Base-by-base conservation (phyloP, 2,888 invertebrate species). In the Metopia argyrocephala region DNA sequence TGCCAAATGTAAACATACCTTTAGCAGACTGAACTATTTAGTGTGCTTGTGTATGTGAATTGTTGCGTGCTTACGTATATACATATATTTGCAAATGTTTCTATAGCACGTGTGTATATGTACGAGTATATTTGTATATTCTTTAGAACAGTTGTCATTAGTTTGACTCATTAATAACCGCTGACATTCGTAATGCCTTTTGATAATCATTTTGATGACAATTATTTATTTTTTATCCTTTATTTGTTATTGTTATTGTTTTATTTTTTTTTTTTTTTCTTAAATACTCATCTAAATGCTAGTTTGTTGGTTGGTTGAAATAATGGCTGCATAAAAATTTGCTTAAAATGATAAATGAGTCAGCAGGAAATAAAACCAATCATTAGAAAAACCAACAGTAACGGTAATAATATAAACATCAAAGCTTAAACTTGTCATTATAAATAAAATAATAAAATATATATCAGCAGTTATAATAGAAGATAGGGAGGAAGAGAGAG, bases 361-460 rank as follows among this genome's bases (percentile, higher is more conserved):
- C 76, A 69, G 54, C 54, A 18, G 75, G 57, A 57, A 23, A 31
- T 31, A 31, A 7, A 7, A 38, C 56, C 76, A 65, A 78, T 70
- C 70, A 74, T 45, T 31, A 56, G 71, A 57, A 62, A 74, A 62
- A 56, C 38, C 12, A 75, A 48, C 31, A 48, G n/a, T 12, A 66
- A 64, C 12, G 18, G 21, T 45, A 65, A 59, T 28, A 50, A 59
- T 18, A 78, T 59, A 78, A 56, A 69, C 59, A 74, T 78, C 70
- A 74, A 31, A 74, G 81, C 64, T 80, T 65, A 59, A 73, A 80
- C 65, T 74, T 81, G 80, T 81, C 76, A 81, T 80, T 80, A 68
- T 50, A 81, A 76, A 73, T 74, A 69, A 61, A 52, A 75, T 54
- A 46, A 31, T 59, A 64, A 25, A 59, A 48, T n/a, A 20, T 3